These are phyloP conservation scores for Drosophila gaucha DNA, from an alignment of 2,888 invertebrate genomes.

Conservation along the genomic window DNA sequence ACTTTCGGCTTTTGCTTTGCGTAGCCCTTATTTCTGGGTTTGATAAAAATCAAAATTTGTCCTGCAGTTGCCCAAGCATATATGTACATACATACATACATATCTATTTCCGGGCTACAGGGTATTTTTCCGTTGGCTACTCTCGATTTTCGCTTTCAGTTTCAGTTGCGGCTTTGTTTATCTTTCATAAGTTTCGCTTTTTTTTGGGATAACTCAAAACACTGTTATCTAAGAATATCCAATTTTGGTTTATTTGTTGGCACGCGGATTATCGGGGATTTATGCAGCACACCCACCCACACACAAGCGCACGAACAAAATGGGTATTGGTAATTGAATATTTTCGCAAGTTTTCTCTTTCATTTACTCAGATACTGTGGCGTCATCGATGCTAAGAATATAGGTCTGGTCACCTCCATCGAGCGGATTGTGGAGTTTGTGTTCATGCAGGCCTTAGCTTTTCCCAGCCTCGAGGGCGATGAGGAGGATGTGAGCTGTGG, in stretches of 20 bases:
- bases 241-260: constrained; percentile 38
- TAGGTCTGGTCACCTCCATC: constrained; percentile 93
- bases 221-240: constrained; percentile 37
- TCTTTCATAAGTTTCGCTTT: constrained; percentile 39
- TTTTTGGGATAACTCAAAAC: constrained; percentile 20
- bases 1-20: too few species aligned
- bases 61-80: background rate
- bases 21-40: too few species aligned
- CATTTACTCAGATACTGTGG: constrained; percentile 88
- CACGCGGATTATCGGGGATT: constrained; percentile 43
- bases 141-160: background rate
- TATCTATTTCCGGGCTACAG: background rate
- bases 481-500: constrained; percentile 92
- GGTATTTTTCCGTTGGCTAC: background rate
- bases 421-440: constrained; percentile 95
- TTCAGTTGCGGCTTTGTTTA: constrained; percentile 34
- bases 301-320: background rate
- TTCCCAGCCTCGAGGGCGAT: constrained; percentile 91
- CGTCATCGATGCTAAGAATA: constrained; percentile 90
- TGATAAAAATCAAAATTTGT: too few species aligned
- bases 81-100: too few species aligned
- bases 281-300: constrained; percentile 4
- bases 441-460: constrained; percentile 95
- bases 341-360: constrained; percentile 9
- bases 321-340: constrained; percentile 53